These are phyloP conservation scores for Apteryx owenii DNA, from an alignment of 2,113 vertebrate genomes.

Conservation along the genomic window DNA sequence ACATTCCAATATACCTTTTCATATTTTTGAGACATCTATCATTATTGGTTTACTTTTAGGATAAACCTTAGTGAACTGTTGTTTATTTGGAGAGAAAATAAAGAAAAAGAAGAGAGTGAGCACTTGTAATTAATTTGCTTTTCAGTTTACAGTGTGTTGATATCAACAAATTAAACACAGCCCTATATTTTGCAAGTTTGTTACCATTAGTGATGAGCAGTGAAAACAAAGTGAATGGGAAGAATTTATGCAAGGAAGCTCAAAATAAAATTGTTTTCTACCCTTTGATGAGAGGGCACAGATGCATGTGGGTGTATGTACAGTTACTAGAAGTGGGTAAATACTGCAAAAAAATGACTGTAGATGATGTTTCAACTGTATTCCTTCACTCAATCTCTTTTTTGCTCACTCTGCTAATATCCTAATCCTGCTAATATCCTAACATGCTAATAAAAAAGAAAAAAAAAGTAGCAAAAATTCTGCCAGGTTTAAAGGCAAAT, in stretches of 20 bases:
- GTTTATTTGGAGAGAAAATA: background rate
- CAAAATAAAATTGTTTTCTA: background rate
- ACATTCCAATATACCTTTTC: background rate
- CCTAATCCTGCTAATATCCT: background rate
- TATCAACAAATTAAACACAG: background rate
- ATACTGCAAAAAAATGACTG: background rate
- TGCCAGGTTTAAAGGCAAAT: background rate
- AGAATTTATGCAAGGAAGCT: background rate
- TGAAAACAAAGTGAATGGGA: slow-evolving; percentile 8
- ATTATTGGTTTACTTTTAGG: background rate
- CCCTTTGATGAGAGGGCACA: background rate
- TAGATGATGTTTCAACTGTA: background rate
- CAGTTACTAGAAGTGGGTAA: background rate
- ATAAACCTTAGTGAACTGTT: background rate
- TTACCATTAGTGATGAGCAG: background rate
- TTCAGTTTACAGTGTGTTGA: background rate
- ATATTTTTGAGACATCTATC: background rate
- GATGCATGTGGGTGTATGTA: background rate
- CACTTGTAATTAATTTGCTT: background rate
- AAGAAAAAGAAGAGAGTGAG: background rate
- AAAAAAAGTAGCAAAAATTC: background rate
- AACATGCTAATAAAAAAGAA: background rate
- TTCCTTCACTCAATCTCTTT: background rate
- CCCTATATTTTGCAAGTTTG: background rate
- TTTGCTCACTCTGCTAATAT: background rate